Base-by-base conservation (phyloP, 1,140 invertebrate species). In the Drosophila repletoides region DNA sequence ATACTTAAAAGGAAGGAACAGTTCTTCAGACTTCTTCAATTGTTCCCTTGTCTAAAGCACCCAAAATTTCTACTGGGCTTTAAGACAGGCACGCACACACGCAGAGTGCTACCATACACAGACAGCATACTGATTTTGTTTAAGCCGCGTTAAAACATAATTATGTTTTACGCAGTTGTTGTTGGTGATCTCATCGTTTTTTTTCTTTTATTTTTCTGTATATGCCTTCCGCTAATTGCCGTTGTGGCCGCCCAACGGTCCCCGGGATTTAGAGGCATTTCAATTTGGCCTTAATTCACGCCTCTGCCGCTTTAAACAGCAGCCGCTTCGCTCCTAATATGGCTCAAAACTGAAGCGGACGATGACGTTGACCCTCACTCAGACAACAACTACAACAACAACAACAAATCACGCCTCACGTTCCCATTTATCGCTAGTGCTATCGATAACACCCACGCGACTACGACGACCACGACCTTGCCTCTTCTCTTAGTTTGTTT, bases 201-300 rank as follows among this genome's bases (percentile, higher is more conserved):
- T n/a, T n/a, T n/a, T n/a, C n/a, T n/a, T n/a, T n/a, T n/a, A n/a
- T n/a, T n/a, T n/a, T n/a, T n/a, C n/a, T 26, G 21, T 49, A n/a
- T 19, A 12, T 45, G 63, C 14, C 36, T 67, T 60, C 56, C 45
- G 12, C 64, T 66, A 66, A 59, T 66, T 66, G 55, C 48, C 9
- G 48, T 61, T 46, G 24, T 40, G 10, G 6, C 15, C 49, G 26
- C 45, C 31, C 51, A 59, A 68, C 68, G 53, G 73, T 43, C 36
- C 49, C n/a, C n/a, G n/a, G n/a, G n/a, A n/a, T n/a, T n/a, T n/a
- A n/a, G n/a, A 68, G 34, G 43, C 77, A 73, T 60, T 36, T 26
- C 22, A 33, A 45, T 49, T 43, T 73, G 56, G 76, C 79, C 79
- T 86, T 84, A 84, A 79, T 79, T 79, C 61, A 79, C 79, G 80